Conservation (phyloP, 1,140 invertebrate genomes). For the Lucilia sericata region DNA sequence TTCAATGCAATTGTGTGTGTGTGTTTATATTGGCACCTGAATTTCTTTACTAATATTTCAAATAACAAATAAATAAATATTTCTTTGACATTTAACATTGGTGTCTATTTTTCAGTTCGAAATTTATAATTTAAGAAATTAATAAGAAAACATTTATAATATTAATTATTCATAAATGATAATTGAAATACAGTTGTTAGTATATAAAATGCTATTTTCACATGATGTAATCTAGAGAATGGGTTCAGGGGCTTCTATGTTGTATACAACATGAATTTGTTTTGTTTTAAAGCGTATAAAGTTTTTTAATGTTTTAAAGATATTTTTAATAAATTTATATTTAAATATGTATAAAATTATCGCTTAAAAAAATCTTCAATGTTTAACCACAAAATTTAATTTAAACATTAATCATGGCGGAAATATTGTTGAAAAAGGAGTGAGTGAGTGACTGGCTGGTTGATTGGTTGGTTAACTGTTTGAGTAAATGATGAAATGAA, state of each 20-base stretch:
- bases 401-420: conserved; percentile 2
- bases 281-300: background rate
- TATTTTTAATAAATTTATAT: background rate
- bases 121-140: background rate
- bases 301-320: background rate
- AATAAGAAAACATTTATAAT: background rate
- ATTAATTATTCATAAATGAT: conserved; percentile 24
- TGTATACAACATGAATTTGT: no score
- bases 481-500: background rate
- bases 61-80: background rate
- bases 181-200: conserved; percentile 4
- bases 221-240: background rate
- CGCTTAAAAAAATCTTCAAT: no score
- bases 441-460: background rate
- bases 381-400: conserved; percentile 15
- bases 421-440: background rate
- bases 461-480: no score
- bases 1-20: background rate
- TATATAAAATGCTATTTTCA: background rate
- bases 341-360: no score
- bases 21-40: background rate
- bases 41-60: background rate
- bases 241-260: background rate
- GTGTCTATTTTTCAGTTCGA: background rate
- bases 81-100: conserved; percentile 24